Conservation (phyloP, 2,797 vertebrate species). For the Arrhamphus sclerolepis region DNA sequence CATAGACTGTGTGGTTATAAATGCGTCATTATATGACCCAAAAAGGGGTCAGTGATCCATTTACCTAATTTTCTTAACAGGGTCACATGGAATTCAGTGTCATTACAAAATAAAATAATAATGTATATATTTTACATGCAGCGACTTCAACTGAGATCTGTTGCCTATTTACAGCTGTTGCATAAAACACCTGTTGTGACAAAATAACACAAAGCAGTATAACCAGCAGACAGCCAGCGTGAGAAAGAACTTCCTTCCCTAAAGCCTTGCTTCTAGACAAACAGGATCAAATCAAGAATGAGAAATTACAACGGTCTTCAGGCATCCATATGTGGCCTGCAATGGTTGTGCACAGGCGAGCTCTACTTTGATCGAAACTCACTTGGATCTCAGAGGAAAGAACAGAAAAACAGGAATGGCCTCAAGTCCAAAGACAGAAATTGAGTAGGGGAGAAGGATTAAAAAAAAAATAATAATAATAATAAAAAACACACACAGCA, state of each 20-base stretch:
- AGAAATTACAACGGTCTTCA: slow-evolving; percentile 52
- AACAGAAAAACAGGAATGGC: slow-evolving; percentile 65
- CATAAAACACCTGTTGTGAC: slow-evolving; percentile 50
- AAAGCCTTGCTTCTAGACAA: slow-evolving; percentile 51
- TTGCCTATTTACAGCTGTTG: slow-evolving; percentile 18
- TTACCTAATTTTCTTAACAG: background rate
- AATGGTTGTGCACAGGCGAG: slow-evolving; percentile 33
- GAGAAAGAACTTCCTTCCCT: slow-evolving; percentile 57
- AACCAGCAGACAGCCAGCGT: slow-evolving; percentile 41
- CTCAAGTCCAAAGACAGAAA: slow-evolving; percentile 41
- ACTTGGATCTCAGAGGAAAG: slow-evolving; percentile 55
- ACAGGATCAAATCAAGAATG: slow-evolving; percentile 63
- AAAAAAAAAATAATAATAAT: slow-evolving; percentile 10
- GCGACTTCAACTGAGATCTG: slow-evolving; percentile 4
- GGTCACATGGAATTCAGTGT: slow-evolving; percentile 2
- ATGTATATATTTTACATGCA: slow-evolving; percentile 2
- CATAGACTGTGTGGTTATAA: background rate
- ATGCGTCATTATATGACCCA: background rate
- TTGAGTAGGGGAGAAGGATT: slow-evolving; percentile 3
- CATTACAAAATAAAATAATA: slow-evolving; percentile 11
- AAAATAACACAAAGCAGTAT: slow-evolving; percentile 31
- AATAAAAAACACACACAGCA: slow-evolving; percentile 4
- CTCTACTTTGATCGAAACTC: slow-evolving; percentile 56
- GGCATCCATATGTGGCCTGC: slow-evolving; percentile 58
- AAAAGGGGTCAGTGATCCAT: background rate